These are phyloP conservation scores for Melanchra persicariae DNA, from an alignment of 2,888 invertebrate species.

Conservation along the genomic window DNA sequence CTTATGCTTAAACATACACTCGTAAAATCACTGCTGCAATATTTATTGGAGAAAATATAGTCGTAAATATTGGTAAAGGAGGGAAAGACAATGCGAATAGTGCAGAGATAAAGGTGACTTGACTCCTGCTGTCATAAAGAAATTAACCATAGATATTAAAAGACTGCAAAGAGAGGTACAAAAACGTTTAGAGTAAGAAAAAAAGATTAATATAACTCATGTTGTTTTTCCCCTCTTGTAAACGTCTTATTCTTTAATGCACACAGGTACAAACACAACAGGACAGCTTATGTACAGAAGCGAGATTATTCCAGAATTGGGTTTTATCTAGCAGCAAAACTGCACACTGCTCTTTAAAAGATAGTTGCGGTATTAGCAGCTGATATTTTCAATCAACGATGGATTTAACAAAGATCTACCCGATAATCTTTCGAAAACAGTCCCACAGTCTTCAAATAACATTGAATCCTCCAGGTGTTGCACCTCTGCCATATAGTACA, in stretches of 20 bases:
- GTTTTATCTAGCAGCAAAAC: no score
- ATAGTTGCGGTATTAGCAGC: background rate
- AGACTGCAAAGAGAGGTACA: background rate
- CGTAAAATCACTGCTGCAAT: conserved; percentile 25
- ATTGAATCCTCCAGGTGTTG: conserved; percentile 29
- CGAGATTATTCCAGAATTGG: no score
- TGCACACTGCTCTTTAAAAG: background rate
- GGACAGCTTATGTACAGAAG: no score
- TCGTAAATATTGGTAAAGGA: conserved; percentile 20
- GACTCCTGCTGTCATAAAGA: background rate
- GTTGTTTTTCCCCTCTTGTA: no score
- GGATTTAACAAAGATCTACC: conserved; percentile 17
- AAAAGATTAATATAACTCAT: no score
- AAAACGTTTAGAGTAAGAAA: no score
- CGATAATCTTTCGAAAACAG: conserved; percentile 28
- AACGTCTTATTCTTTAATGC: no score
- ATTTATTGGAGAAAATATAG: conserved; percentile 33
- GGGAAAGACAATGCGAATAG: background rate
- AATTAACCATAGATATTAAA: background rate
- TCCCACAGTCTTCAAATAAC: conserved; percentile 16
- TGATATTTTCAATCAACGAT: background rate
- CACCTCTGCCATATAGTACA: conserved; percentile 40
- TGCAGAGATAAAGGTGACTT: background rate
- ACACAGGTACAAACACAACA: no score
- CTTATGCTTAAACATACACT: conserved; percentile 34